Evolutionary conservation across 2,113 vertebrate species (phyloP).

Genomic region (Aviceda subcristata): DNA sequence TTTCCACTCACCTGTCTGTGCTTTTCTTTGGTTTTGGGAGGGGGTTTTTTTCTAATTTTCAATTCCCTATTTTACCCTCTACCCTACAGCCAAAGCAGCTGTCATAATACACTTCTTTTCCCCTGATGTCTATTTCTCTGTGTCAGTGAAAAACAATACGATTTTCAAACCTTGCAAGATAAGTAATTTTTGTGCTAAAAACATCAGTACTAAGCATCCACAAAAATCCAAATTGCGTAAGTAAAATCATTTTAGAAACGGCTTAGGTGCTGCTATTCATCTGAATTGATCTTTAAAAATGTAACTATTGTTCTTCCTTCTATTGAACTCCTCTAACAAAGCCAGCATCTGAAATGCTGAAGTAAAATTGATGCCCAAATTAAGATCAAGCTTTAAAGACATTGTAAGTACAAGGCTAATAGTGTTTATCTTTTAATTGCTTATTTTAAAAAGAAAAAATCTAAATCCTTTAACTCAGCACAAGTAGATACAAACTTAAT

Average conservation of each 20-base stretch:
- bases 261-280: neutral
- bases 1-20: neutral
- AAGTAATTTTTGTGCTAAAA: slow-evolving; percentile 14
- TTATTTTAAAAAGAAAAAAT: neutral
- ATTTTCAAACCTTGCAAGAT: slow-evolving; percentile 23
- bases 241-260: neutral
- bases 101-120: neutral
- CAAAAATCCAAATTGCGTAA: neutral
- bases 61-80: neutral
- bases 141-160: neutral
- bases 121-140: neutral
- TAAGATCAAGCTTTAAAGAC: neutral
- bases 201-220: neutral
- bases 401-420: neutral
- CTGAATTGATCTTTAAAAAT: neutral
- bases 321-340: neutral
- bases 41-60: neutral
- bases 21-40: neutral
- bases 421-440: neutral
- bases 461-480: neutral
- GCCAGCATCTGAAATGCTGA: neutral
- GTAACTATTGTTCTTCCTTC: neutral
- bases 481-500: neutral
- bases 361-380: neutral
- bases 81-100: slow-evolving; percentile 15